Percentiles rank a stretch among this genome's conserved stretches.
These are phyloP conservation scores for Philereme vetulata DNA, from an alignment of 2,888 invertebrate species.

Conservation along the genomic window DNA sequence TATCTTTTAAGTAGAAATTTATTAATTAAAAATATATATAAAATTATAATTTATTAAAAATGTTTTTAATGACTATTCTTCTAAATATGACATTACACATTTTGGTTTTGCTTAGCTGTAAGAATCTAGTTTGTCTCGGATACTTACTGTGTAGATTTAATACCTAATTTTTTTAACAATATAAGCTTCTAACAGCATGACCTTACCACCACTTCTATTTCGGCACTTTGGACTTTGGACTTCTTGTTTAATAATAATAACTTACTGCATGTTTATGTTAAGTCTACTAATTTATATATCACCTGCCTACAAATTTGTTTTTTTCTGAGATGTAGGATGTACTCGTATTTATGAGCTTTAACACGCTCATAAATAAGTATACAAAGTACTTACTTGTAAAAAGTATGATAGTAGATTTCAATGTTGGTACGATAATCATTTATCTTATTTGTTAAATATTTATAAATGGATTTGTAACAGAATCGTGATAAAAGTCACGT, in stretches of 20 bases:
- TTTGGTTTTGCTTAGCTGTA: background rate
- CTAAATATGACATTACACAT: background rate
- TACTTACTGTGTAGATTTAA: background rate
- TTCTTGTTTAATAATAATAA: constrained; percentile 14
- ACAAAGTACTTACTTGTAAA: background rate
- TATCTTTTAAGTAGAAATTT: background rate
- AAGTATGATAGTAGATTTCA: background rate
- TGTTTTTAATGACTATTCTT: background rate
- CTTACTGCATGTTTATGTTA: constrained; percentile 34
- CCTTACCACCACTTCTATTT: constrained; percentile 24
- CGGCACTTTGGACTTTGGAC: constrained; percentile 24
- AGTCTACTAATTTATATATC: constrained; percentile 8
- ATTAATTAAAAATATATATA: too few relatives aligned
- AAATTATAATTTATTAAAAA: too few relatives aligned
- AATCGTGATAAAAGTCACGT: constrained; percentile 1
- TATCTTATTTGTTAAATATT: constrained; percentile 3
- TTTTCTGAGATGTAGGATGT: background rate
- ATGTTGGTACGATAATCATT: background rate
- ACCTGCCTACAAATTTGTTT: background rate
- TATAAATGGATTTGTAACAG: background rate
- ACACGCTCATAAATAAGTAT: constrained; percentile 6
- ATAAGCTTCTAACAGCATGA: constrained; percentile 34
- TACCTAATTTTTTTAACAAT: background rate
- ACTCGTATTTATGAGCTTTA: background rate
- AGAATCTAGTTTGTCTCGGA: background rate